These are phyloP conservation scores for Jaculus jaculus DNA, from an alignment of 2,113 vertebrate genomes.

Conservation along the genomic window DNA sequence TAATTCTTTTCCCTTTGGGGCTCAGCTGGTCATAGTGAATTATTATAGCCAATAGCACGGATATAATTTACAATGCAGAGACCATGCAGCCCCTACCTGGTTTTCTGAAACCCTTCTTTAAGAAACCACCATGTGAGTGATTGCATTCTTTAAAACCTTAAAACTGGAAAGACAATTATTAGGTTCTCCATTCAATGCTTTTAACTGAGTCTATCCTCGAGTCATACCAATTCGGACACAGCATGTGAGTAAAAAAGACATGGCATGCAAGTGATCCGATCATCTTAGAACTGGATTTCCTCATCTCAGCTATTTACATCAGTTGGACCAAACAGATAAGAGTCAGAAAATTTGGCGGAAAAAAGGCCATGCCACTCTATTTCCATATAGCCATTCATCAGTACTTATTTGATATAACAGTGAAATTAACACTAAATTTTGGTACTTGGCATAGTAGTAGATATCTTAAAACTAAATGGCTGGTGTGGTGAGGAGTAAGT, in stretches of 20 bases:
- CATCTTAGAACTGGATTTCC: not conserved
- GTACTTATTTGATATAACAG: not conserved
- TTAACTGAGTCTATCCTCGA: not conserved
- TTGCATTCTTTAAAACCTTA: not conserved
- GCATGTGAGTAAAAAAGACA: not conserved
- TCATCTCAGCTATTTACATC: not conserved
- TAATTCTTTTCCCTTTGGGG: not conserved
- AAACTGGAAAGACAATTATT: not conserved
- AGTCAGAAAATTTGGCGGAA: not conserved
- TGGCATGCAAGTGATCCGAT: not conserved
- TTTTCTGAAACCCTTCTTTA: not conserved
- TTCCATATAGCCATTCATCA: not conserved
- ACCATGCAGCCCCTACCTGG: not conserved
- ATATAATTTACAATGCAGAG: not conserved
- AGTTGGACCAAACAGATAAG: not conserved
- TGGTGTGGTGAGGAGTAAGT: not conserved
- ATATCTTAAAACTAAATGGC: not conserved
- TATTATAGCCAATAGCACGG: not conserved
- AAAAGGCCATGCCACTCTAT: not conserved
- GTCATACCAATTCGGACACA: not conserved
- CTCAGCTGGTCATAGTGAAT: not conserved
- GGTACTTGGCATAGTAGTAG: not conserved
- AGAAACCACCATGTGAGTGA: not conserved
- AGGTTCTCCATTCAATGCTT: not conserved
- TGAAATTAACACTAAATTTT: not conserved